phyloP scores from a whole-genome alignment of 2,113 vertebrate species.

The Meriones unguiculatus region DNA sequence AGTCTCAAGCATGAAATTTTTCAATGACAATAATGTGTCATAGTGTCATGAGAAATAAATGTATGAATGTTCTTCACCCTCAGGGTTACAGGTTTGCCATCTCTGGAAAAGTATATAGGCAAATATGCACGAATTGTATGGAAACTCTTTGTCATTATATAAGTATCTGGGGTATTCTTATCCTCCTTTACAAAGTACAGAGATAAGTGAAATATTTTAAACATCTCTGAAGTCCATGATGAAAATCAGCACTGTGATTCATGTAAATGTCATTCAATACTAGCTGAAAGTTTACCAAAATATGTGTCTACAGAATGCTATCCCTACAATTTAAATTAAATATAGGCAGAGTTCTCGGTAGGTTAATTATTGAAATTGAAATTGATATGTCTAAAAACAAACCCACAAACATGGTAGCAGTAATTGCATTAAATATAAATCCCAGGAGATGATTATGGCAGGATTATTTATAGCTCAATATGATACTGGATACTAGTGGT shows the following conservation, averaged over 20 bases:
- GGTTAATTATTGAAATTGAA: neutral
- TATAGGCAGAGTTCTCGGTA: neutral
- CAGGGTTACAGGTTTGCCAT: neutral
- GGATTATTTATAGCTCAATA: neutral
- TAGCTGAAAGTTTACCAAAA: neutral
- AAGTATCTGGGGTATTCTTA: neutral
- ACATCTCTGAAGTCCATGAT: fast-evolving
- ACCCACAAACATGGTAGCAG: neutral
- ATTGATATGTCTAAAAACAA: neutral
- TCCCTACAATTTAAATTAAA: neutral
- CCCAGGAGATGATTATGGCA: neutral
- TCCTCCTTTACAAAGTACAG: neutral
- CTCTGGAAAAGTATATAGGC: neutral
- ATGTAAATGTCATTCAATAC: neutral
- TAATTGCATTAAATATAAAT: neutral
- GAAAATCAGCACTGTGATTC: neutral
- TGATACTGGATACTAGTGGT: neutral
- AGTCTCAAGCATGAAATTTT: neutral
- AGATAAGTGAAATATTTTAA: too few relatives aligned
- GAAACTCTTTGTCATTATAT: neutral
- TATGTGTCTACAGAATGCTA: neutral
- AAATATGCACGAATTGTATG: neutral
- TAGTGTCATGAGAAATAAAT: neutral
- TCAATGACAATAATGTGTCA: neutral
- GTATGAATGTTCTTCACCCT: neutral